Base-by-base conservation (phyloP, 2,113 vertebrate genomes). In the Apistogramma diplotaenia region DNA sequence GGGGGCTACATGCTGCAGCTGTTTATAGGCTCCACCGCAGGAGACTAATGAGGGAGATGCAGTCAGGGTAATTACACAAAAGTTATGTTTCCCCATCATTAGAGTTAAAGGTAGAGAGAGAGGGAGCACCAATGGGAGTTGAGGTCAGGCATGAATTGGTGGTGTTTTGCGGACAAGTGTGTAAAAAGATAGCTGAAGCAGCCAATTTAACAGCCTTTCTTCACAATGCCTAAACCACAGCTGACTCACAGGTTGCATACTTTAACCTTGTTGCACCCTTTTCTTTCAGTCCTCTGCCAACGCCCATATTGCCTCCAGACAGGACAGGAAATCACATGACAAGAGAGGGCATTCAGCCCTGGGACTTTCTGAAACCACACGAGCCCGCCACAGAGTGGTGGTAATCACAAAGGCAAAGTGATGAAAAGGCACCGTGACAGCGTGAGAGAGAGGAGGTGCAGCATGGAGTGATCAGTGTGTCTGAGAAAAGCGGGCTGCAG, bases 21-120 rank as follows among this genome's bases (percentile, higher is more conserved):
- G 89, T 92, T 93, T 92, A 91, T 80, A 65, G 80, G 79, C 87
- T 84, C 84, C 84, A 91, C 91, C 83, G 21, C 92, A 92, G 90
- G 91, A 93, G 77, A 85, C 87, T 92, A 92, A 91, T 78, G 89
- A 93, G 86, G 73, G 74, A 83, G 87, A 84, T 79, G 60, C 86
- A 91, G 89, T 82, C 70, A 27, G 86, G 76, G 75, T 89, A 90
- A 91, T 93, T 92, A 81, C 81, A 78, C 70, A 57, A 85, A 91
- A 87, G 83, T 84, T 49, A 70, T 53, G 82, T 67, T 87, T 82
- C 76, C 72, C 79, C 77, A 43, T 59, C 84, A 13, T 80, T 55
- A 43, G 61, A 86, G 79, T 62, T 16, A 70, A 85, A 90, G 89
- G 88, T 88, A 78, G 43, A 56, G 65, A 40, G 23, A 4, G 58